Evolutionary conservation across 1,140 invertebrate species (phyloP).

Genomic region (Neotoxoptera formosana): DNA sequence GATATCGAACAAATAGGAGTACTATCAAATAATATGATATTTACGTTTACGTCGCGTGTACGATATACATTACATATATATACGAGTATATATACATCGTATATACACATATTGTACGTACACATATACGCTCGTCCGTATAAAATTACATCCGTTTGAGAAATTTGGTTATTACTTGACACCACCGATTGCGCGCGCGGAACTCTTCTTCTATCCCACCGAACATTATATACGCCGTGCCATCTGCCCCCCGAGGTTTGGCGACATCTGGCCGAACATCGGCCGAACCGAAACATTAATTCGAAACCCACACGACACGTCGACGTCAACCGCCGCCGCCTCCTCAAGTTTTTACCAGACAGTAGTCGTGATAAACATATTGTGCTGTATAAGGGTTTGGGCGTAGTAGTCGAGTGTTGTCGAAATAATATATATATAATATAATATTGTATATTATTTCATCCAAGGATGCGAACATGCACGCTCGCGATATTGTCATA

Average conservation of each 20-base stretch:
- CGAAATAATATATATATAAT: background rate
- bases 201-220: background rate
- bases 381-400: constrained; percentile 1
- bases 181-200: background rate
- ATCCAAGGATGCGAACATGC: background rate
- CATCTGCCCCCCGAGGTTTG: background rate
- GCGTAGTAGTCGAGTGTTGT: background rate
- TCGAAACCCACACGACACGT: constrained; percentile 7
- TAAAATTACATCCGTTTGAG: constrained; percentile 4
- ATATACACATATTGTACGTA: background rate
- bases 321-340: background rate
- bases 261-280: constrained; percentile 46
- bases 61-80: background rate
- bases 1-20: too few species aligned
- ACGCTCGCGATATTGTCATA: background rate
- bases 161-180: background rate
- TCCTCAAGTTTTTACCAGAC: constrained; percentile 32
- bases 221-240: constrained; percentile 22
- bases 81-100: too few species aligned
- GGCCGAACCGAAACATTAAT: constrained; percentile 39
- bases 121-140: background rate
- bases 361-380: constrained; percentile 27
- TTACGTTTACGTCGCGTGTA: background rate
- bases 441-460: constrained; percentile 25
- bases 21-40: background rate